phyloP scores from a whole-genome alignment of 2,888 invertebrate species.

The Isotomurus palustris region DNA sequence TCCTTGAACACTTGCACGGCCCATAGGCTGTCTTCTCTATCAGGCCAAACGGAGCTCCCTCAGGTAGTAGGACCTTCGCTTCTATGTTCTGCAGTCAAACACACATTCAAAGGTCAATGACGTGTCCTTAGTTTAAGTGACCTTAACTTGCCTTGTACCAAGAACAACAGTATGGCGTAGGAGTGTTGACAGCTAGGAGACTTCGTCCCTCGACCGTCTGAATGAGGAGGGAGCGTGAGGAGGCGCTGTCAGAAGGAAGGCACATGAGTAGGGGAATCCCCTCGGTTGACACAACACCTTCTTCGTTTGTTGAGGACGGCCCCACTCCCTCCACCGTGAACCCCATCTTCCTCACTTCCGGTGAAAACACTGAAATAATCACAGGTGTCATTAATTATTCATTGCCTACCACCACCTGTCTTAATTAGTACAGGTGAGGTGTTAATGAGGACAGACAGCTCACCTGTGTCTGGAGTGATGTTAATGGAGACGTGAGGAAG shows the following conservation, averaged over 20 bases:
- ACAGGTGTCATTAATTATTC: background rate
- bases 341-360: slow-evolving; percentile 9
- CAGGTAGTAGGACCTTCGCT: slow-evolving; percentile 31
- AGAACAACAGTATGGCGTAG: slow-evolving; percentile 38
- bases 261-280: slow-evolving; percentile 23
- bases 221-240: slow-evolving; percentile 26
- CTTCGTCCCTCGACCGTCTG: slow-evolving; percentile 27
- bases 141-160: slow-evolving; percentile 29
- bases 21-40: slow-evolving; percentile 39
- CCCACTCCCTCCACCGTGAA: background rate
- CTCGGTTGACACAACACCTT: background rate
- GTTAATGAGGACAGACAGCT: slow-evolving; percentile 23
- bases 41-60: slow-evolving; percentile 31
- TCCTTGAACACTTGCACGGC: slow-evolving; percentile 36
- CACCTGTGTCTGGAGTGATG: slow-evolving; percentile 39
- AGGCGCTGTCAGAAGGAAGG: slow-evolving; percentile 30
- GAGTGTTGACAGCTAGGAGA: slow-evolving; percentile 32
- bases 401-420: background rate
- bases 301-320: background rate
- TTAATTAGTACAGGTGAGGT: too few species aligned
- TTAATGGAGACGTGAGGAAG: slow-evolving; percentile 28
- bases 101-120: background rate
- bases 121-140: background rate
- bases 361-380: slow-evolving; percentile 1
- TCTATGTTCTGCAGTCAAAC: slow-evolving; percentile 24